phyloP scores from a whole-genome alignment of 2,113 vertebrate species.

The Pleuronectes platessa region DNA sequence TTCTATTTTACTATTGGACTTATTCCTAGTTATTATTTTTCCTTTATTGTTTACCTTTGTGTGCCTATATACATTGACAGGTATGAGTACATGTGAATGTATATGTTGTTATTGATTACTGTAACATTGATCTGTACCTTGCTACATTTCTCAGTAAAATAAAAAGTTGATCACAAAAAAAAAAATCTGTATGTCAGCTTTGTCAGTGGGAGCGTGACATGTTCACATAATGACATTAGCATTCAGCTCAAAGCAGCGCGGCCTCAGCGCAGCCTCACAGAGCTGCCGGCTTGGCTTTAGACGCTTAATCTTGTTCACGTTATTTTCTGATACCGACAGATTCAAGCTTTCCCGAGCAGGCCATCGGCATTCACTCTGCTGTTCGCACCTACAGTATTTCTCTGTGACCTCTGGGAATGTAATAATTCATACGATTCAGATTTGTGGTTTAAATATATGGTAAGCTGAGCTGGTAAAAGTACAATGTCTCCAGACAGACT shows the following conservation, averaged over 20 bases:
- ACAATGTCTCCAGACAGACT: slow-evolving; percentile 62
- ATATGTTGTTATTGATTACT: too few species aligned
- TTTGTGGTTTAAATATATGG: slow-evolving; percentile 51
- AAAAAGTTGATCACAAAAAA: too few species aligned
- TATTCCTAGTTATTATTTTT: too few species aligned
- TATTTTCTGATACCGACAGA: slow-evolving; percentile 6
- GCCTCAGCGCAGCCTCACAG: neutral
- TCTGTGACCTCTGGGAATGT: slow-evolving; percentile 48
- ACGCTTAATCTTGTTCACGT: slow-evolving; percentile 17
- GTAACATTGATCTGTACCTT: too few species aligned
- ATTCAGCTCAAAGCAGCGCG: neutral
- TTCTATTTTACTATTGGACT: too few species aligned
- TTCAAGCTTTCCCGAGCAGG: slow-evolving; percentile 8
- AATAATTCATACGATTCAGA: slow-evolving; percentile 67
- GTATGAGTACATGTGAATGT: too few species aligned
- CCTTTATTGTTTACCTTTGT: too few species aligned
- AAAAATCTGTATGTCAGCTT: neutral
- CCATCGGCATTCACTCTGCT: slow-evolving; percentile 25
- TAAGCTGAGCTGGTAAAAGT: slow-evolving; percentile 34
- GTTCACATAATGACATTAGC: neutral
- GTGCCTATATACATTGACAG: too few species aligned
- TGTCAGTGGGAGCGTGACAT: too few species aligned
- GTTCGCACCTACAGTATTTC: slow-evolving; percentile 46
- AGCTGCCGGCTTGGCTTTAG: neutral
- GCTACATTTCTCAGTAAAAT: too few species aligned